Evolutionary conservation across 2,888 invertebrate species (phyloP).

Genomic region (Tricholauxania praeusta): DNA sequence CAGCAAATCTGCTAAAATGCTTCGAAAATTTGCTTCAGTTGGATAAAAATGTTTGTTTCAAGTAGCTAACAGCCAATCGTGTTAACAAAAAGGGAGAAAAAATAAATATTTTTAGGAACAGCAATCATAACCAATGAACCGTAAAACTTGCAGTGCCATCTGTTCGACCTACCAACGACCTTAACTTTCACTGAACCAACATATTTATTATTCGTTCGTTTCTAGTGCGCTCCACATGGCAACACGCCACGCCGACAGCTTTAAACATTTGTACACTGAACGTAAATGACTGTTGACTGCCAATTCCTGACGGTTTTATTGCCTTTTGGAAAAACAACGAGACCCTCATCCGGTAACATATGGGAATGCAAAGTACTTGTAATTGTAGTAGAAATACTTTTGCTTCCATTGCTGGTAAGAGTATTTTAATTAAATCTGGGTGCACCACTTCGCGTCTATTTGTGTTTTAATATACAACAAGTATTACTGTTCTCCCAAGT

Average conservation of each 20-base stretch:
- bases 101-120: not conserved
- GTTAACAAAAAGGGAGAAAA: not conserved
- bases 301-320: not conserved
- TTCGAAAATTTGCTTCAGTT: too few species aligned
- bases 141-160: not conserved
- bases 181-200: slow-evolving; percentile 24
- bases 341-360: slow-evolving; percentile 3
- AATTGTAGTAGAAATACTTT: slow-evolving; percentile 6
- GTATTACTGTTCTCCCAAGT: not conserved
- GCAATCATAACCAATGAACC: slow-evolving; percentile 13
- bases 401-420: not conserved
- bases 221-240: not conserved
- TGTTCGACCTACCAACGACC: slow-evolving; percentile 22
- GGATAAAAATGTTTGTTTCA: too few species aligned
- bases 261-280: not conserved
- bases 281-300: not conserved
- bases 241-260: not conserved
- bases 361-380: slow-evolving; percentile 1
- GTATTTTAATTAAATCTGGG: slow-evolving; percentile 22
- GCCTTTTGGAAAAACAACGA: too few species aligned
- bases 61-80: too few species aligned
- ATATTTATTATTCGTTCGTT: not conserved
- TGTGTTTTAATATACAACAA: not conserved
- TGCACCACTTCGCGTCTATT: not conserved
- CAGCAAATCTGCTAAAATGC: too few species aligned